These are phyloP conservation scores for Oxystoma pomonae DNA, from an alignment of 2,888 invertebrate species.

Conservation along the genomic window DNA sequence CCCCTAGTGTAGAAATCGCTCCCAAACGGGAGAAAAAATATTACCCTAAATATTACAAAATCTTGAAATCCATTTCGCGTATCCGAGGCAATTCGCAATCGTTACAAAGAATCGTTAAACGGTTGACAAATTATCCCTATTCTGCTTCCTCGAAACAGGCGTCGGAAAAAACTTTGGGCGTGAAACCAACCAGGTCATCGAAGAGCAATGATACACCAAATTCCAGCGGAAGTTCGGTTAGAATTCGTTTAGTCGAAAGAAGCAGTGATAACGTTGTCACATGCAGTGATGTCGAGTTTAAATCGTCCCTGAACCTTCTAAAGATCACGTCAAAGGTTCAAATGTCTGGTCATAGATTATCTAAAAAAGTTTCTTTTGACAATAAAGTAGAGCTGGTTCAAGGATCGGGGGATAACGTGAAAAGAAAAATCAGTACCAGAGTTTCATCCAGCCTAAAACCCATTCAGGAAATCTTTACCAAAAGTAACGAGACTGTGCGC, in stretches of 20 bases:
- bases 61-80: not conserved
- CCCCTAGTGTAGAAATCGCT: slow-evolving; percentile 17
- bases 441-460: not conserved
- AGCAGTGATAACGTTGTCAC: slow-evolving; percentile 20
- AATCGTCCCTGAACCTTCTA: slow-evolving; percentile 25
- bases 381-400: not conserved
- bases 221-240: slow-evolving; percentile 15
- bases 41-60: slow-evolving; percentile 1
- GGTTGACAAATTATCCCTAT: slow-evolving; percentile 5
- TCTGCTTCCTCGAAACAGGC: not conserved
- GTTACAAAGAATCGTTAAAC: slow-evolving; percentile 6
- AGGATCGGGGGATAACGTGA: not conserved
- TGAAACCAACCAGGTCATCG: not conserved
- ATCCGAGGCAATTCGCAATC: not conserved
- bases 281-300: slow-evolving; percentile 26
- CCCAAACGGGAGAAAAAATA: slow-evolving; percentile 12
- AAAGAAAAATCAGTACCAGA: not conserved
- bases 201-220: not conserved
- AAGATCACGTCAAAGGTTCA: slow-evolving; percentile 25
- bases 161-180: not conserved
- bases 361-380: not conserved
- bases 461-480: not conserved
- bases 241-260: slow-evolving; percentile 26
- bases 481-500: not conserved
- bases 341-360: not conserved